Percentiles rank a stretch among this genome's conserved stretches.
Conservation (phyloP, 2,113 vertebrate species). For the Hiodon tergisus region DNA sequence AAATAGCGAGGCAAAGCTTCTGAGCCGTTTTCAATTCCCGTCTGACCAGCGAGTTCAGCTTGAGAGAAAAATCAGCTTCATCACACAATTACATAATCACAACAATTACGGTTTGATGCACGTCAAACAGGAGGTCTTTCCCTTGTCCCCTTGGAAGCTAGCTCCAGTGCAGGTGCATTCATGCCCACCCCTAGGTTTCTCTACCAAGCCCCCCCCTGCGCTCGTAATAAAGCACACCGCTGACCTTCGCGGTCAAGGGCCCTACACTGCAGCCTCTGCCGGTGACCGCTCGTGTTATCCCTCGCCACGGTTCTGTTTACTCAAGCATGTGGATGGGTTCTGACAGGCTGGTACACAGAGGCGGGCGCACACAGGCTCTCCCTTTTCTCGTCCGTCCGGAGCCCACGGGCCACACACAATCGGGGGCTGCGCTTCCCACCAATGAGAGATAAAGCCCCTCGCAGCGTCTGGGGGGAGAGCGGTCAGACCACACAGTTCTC, state of each 20-base stretch:
- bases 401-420: constrained; percentile 46
- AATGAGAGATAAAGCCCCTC: constrained; percentile 43
- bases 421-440: constrained; percentile 33
- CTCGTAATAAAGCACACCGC: background rate
- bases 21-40: no score
- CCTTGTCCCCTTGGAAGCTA: no score
- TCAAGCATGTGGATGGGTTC: constrained; percentile 39
- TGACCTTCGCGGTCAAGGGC: background rate
- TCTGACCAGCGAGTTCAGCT: no score
- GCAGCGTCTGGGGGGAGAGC: constrained; percentile 34
- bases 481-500: constrained; percentile 49
- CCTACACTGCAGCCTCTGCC: background rate
- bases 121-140: no score
- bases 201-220: no score
- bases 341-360: constrained; percentile 44
- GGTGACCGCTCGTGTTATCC: no score
- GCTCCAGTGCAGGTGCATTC: no score
- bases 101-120: no score
- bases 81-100: no score
- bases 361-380: constrained; percentile 32
- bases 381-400: constrained; percentile 42
- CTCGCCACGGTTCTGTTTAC: constrained; percentile 20
- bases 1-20: no score
- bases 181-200: no score
- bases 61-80: no score